These are phyloP conservation scores for Entomobrya proxima DNA, from an alignment of 2,888 invertebrate species.

Conservation along the genomic window DNA sequence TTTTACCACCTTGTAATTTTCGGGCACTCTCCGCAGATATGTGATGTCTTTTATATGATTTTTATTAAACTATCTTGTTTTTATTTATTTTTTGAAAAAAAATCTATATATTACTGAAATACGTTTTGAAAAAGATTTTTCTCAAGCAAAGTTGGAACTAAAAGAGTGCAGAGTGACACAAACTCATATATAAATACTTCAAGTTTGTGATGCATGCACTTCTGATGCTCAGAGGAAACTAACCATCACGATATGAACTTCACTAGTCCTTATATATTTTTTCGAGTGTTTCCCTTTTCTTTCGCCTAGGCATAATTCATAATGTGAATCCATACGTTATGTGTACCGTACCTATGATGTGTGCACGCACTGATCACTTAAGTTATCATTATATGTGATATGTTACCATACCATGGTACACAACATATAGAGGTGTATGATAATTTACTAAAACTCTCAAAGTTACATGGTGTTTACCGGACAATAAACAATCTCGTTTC, in stretches of 20 bases:
- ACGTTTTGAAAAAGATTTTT: too few species aligned
- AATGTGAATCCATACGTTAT: too few species aligned
- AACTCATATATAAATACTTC: not conserved
- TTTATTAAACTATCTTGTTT: not conserved
- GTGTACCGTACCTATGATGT: not conserved
- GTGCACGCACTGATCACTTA: too few species aligned
- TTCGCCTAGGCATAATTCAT: not conserved
- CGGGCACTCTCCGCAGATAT: not conserved
- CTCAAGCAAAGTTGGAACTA: not conserved
- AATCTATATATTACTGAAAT: too few species aligned
- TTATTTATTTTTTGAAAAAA: too few species aligned
- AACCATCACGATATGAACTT: conserved; percentile 9
- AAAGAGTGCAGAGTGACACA: not conserved
- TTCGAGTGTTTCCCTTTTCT: conserved; percentile 37
- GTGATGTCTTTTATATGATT: not conserved
- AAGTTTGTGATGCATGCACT: conserved; percentile 42
- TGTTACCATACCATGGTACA: not conserved
- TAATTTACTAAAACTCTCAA: not conserved
- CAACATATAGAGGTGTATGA: not conserved
- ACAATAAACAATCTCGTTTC: not conserved
- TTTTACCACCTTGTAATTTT: not conserved
- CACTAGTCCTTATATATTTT: conserved; percentile 62
- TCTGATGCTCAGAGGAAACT: conserved; percentile 56
- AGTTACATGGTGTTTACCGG: not conserved
- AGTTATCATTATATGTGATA: not conserved